phyloP scores from a whole-genome alignment of 2,113 vertebrate genomes.

The Tyrannus savana region DNA sequence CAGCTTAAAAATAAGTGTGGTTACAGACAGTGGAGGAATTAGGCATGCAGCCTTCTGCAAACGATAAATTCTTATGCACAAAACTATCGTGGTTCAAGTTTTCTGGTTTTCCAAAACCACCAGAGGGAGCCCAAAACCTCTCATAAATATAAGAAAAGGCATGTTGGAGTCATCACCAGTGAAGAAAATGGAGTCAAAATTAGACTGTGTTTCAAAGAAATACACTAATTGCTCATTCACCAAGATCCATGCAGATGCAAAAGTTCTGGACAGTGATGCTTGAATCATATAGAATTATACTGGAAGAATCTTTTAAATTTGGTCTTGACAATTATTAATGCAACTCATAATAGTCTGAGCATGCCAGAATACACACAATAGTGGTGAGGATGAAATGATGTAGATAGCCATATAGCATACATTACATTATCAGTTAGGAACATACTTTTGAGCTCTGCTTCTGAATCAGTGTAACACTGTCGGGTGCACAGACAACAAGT shows the following conservation, averaged over 20 bases:
- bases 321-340: background rate
- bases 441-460: background rate
- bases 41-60: background rate
- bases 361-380: background rate
- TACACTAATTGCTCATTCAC: background rate
- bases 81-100: background rate
- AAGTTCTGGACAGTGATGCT: background rate
- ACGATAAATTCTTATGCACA: background rate
- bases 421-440: background rate
- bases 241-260: background rate
- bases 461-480: background rate
- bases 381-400: background rate
- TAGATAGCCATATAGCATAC: background rate
- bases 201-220: background rate
- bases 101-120: background rate
- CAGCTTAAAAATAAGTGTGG: background rate
- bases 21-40: background rate
- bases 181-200: background rate
- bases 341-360: background rate
- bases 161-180: too few species aligned
- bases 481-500: background rate
- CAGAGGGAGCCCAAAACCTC: slow-evolving; percentile 51
- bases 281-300: background rate
- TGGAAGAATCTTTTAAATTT: background rate
- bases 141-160: background rate